phyloP scores from a whole-genome alignment of 1,140 invertebrate species.

The Drosophila varians region DNA sequence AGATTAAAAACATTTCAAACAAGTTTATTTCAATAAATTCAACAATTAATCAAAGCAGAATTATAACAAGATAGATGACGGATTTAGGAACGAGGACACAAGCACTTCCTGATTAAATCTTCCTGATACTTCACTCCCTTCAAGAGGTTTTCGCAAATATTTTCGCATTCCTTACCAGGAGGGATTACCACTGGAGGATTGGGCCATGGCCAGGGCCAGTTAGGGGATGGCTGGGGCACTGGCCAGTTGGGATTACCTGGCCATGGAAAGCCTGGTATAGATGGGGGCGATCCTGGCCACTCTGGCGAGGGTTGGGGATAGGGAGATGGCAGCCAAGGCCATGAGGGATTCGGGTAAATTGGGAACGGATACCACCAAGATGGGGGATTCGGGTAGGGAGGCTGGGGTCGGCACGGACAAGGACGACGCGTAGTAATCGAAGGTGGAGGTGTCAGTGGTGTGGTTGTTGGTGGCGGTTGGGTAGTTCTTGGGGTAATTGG shows the following conservation, averaged over 20 bases:
- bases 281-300: constrained; percentile 2
- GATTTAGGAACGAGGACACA: background rate
- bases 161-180: background rate
- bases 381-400: background rate
- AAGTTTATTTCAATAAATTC: background rate
- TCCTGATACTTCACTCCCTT: constrained; percentile 29
- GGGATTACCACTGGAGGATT: constrained; percentile 4
- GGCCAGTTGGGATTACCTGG: background rate
- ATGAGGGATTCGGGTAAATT: constrained; percentile 1
- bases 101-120: constrained; percentile 18
- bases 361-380: constrained; percentile 18
- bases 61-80: background rate
- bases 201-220: constrained; percentile 14
- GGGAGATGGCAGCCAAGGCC: constrained; percentile 15
- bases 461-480: background rate
- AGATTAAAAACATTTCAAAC: background rate
- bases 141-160: constrained; percentile 26
- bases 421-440: background rate
- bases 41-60: background rate
- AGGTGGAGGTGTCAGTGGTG: background rate
- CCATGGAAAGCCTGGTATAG: background rate
- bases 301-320: constrained; percentile 5
- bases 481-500: background rate
- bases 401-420: constrained; percentile 5
- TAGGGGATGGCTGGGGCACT: background rate